phyloP scores from a whole-genome alignment of 2,113 vertebrate species.

The Loxodonta africana region DNA sequence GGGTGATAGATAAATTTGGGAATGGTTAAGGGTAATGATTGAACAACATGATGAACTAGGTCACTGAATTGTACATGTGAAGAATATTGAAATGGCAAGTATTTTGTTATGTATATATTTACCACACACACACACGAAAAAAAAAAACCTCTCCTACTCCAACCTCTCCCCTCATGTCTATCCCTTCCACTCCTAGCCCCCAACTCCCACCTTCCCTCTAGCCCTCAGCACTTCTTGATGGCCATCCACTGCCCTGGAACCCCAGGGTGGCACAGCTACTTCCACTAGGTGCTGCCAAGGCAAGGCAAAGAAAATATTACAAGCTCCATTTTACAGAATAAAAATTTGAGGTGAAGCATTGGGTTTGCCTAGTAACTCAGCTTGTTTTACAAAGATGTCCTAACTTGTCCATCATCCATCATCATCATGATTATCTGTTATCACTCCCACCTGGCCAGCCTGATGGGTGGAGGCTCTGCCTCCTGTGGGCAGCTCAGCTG shows the following conservation, averaged over 20 bases:
- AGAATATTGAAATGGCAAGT: too few relatives aligned
- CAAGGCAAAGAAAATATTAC: background rate
- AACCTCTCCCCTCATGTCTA: background rate
- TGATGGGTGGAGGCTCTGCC: background rate
- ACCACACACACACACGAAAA: background rate
- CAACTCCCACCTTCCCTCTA: background rate
- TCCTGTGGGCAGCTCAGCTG: background rate
- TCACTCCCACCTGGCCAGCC: background rate
- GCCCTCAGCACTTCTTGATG: background rate
- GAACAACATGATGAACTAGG: too few relatives aligned
- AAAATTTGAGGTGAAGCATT: background rate
- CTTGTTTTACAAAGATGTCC: background rate
- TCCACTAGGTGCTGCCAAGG: background rate
- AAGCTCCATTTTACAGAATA: background rate
- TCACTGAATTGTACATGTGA: too few relatives aligned
- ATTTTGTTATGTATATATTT: too few relatives aligned
- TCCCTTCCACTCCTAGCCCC: background rate
- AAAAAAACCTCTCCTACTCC: background rate
- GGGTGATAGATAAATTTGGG: too few relatives aligned
- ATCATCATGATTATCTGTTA: background rate
- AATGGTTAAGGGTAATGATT: too few relatives aligned
- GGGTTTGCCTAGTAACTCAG: background rate
- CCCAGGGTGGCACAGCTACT: background rate
- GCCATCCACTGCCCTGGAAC: background rate
- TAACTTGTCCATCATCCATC: too few relatives aligned